Conservation (phyloP, 2,797 vertebrate species). For the Lepilemur septentrionalis region DNA sequence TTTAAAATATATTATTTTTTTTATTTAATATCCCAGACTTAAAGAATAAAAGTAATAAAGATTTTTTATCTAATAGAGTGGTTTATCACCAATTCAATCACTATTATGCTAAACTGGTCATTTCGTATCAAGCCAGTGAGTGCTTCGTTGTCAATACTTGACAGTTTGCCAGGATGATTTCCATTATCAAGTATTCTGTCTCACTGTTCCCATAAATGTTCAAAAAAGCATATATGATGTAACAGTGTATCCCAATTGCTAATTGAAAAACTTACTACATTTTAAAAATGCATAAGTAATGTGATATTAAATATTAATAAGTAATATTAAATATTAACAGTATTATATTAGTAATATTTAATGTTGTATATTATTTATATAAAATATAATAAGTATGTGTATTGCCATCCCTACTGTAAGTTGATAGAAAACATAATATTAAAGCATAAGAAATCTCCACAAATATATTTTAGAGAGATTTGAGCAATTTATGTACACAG, state of each 20-base stretch:
- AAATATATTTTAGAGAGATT: not conserved
- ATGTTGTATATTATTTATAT: not conserved
- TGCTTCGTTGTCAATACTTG: not conserved
- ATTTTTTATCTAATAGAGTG: not conserved
- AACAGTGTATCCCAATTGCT: not conserved
- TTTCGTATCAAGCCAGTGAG: not conserved
- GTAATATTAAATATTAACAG: not conserved
- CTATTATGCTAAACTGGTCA: not conserved
- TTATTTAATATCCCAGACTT: not conserved
- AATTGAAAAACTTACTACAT: not conserved
- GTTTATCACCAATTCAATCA: not conserved
- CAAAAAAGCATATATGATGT: not conserved
- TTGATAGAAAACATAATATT: not conserved
- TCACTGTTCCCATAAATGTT: not conserved
- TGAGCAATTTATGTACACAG: not conserved
- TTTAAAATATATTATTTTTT: not conserved
- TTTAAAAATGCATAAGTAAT: not conserved
- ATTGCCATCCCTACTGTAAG: rapidly evolving
- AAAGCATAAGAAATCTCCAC: not conserved
- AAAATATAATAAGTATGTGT: not conserved
- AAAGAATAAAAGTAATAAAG: not conserved
- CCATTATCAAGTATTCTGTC: not conserved
- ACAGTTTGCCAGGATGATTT: not conserved
- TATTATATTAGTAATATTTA: not conserved
- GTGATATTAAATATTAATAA: not conserved